Evolutionary conservation across 2,888 invertebrate species (phyloP).

Genomic region (Ptilodon capucinus): DNA sequence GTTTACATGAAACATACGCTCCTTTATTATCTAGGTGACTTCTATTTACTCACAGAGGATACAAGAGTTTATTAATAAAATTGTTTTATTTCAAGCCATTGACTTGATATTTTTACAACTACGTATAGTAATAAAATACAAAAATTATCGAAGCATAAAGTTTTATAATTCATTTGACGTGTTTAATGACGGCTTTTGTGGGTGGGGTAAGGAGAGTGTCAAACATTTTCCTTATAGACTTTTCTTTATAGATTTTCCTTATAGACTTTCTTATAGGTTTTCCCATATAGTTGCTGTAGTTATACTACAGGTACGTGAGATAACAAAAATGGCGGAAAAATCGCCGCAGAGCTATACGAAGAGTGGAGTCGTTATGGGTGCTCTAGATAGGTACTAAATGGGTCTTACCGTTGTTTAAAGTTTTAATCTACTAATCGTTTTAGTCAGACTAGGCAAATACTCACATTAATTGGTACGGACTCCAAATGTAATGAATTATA

Average conservation of each 20-base stretch:
- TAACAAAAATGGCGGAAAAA: too few relatives aligned
- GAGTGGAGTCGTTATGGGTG: too few relatives aligned
- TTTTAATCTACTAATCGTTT: too few relatives aligned
- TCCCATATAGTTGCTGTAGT: too few relatives aligned
- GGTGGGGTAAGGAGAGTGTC: neutral
- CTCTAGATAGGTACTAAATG: too few relatives aligned
- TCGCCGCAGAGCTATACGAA: too few relatives aligned
- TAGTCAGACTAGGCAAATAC: too few relatives aligned
- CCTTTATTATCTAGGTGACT: neutral
- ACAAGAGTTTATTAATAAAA: neutral
- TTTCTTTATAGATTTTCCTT: neutral
- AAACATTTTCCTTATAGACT: neutral
- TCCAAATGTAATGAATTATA: too few relatives aligned
- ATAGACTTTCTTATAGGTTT: too few relatives aligned
- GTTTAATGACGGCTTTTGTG: neutral
- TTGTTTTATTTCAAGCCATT: neutral
- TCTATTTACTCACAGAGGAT: neutral
- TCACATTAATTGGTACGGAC: too few relatives aligned
- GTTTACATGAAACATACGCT: neutral
- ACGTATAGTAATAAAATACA: neutral
- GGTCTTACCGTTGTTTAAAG: too few relatives aligned
- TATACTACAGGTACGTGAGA: too few relatives aligned
- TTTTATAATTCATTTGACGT: slow-evolving; percentile 2
- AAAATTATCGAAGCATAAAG: slow-evolving; percentile 1
- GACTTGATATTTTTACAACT: slow-evolving; percentile 2